phyloP scores from a whole-genome alignment of 2,113 vertebrate genomes.

The Rhagologus leucostigma region DNA sequence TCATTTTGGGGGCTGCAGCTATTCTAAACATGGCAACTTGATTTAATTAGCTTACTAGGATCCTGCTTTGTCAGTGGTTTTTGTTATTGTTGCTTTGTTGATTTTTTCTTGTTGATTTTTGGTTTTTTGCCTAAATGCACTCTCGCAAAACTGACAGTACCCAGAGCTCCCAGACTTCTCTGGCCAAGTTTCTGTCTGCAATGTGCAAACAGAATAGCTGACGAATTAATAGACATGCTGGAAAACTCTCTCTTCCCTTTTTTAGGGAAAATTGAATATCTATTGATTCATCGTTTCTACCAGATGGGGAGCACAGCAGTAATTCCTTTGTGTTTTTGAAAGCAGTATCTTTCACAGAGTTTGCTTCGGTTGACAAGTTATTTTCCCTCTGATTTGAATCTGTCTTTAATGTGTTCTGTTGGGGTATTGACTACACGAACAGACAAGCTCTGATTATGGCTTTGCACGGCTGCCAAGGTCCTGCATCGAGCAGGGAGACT shows the following conservation, averaged over 20 bases:
- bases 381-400: slow-evolving; percentile 49
- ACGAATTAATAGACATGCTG: slow-evolving; percentile 41
- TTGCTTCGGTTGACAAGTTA: slow-evolving; percentile 43
- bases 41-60: slow-evolving; percentile 40
- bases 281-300: slow-evolving; percentile 37
- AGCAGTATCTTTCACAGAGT: slow-evolving; percentile 14
- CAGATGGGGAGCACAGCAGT: slow-evolving; percentile 34
- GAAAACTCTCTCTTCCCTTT: slow-evolving; percentile 32
- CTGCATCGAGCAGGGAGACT: neutral
- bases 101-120: neutral
- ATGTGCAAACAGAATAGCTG: slow-evolving; percentile 22
- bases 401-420: neutral
- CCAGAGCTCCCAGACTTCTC: neutral
- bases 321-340: slow-evolving; percentile 12
- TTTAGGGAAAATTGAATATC: slow-evolving; percentile 28
- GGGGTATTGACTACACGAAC: neutral
- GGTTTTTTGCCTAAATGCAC: neutral
- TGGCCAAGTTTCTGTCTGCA: slow-evolving; percentile 18
- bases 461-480: slow-evolving; percentile 9
- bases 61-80: neutral
- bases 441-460: slow-evolving; percentile 35
- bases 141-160: slow-evolving; percentile 19
- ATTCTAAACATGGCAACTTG: slow-evolving; percentile 27
- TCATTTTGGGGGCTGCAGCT: slow-evolving; percentile 30
- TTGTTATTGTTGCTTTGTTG: neutral